Evolutionary conservation across 2,113 vertebrate species (phyloP).

Genomic region (Blennius ocellaris): DNA sequence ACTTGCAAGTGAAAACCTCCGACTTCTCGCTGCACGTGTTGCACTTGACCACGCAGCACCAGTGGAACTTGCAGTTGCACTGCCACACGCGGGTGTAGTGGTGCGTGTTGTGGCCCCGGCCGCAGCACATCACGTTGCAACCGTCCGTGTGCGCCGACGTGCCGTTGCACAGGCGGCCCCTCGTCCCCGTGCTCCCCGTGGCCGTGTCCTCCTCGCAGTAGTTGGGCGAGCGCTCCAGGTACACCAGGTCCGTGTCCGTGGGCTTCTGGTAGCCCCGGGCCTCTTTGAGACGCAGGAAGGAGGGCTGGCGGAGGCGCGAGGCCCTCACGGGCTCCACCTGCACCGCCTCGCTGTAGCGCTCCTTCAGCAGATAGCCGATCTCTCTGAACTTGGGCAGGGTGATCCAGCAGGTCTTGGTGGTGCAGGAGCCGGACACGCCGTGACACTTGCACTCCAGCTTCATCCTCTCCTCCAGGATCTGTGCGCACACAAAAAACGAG

Average conservation of each 20-base stretch:
- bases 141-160: conserved; percentile 89
- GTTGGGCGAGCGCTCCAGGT: conserved; percentile 96
- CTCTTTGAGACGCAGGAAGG: conserved; percentile 96
- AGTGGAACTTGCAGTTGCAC: conserved; percentile 99
- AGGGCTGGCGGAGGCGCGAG: conserved; percentile 93
- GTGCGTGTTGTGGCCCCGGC: conserved; percentile 95
- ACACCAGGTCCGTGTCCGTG: conserved; percentile 96
- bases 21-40: conserved; percentile 97
- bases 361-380: conserved; percentile 95
- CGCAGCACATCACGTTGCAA: conserved; percentile 96
- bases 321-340: conserved; percentile 96
- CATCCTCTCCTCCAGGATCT: conserved; percentile 95
- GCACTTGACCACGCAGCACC: conserved; percentile 98
- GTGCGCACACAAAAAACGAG: conserved; percentile 45
- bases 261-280: conserved; percentile 96
- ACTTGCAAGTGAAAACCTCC: conserved; percentile 99
- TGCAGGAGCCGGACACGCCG: conserved; percentile 96
- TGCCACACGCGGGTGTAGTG: conserved; percentile 98
- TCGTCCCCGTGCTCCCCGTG: conserved; percentile 94
- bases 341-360: conserved; percentile 92
- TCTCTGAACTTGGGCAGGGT: conserved; percentile 96
- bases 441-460: conserved; percentile 99
- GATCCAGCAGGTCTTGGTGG: conserved; percentile 99
- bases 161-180: conserved; percentile 95
- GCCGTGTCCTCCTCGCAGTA: conserved; percentile 96